Evolutionary conservation across 2,888 invertebrate genomes (phyloP), one percentile per base, ranked within the genome.

Genomic region (Calameuta filiformis): DNA sequence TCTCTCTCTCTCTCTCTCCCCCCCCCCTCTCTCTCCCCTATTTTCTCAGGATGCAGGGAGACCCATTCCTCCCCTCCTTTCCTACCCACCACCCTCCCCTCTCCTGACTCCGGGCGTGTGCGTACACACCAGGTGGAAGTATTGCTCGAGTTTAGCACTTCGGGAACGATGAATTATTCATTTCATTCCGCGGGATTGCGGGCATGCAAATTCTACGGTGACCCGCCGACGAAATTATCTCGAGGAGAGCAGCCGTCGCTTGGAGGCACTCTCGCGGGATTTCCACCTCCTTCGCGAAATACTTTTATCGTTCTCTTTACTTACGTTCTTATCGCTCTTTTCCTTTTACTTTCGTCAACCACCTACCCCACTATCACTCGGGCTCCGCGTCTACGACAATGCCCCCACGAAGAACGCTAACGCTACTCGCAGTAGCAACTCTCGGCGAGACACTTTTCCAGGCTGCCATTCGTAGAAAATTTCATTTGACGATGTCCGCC

Each of bases 81-180:
- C 3, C 35, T 12, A 3, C 40, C 40, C 4, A 15, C 40, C 15
- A 1, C 12, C 12, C 4, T 0, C 37, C 0, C 69, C n/a, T 33
- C 33, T 33, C 11, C 30, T 3, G 3, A 1, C 11, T 2, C 11
- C 4, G 6, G 9, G 11, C 15, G 69, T 69, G 69, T 30, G 33
- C 30, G 69, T 69, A 69, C 69, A 69, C 69, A 33, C 69, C 69
- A 69, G 30, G 69, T 69, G 69, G 79, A 80, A 80, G 81, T 81
- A 79, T 80, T 80, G 80, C 79, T 69, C 78, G 79, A 85, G 85
- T 85, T 85, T 86, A 84, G 83, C 85, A 83, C 83, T 81, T 86
- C 81, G 82, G 79, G 84, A 81, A 79, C 80, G 81, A 87, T 89
- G 88, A 89, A 89, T 89, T 85, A 89, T 89, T 89, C 89, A 89